Base-by-base conservation (phyloP, 2,113 vertebrate species). In the Rynchops niger region DNA sequence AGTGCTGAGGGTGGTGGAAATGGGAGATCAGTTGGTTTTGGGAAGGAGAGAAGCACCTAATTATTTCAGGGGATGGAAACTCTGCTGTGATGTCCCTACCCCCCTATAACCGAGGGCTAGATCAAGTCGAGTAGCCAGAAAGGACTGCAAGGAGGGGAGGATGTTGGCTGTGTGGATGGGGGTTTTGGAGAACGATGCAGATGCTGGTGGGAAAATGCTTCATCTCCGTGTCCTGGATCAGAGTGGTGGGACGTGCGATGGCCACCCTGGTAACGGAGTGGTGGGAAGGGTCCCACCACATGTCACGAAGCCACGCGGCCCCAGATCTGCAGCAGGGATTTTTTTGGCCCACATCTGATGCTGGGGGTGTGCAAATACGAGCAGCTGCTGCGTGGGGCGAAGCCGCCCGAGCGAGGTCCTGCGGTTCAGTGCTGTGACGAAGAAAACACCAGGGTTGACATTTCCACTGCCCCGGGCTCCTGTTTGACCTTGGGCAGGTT, bases 281-380 rank as follows among this genome's bases (percentile, higher is more conserved):
- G 18, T 18, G 66, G 45, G 65, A 17, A 77, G 26, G 53, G 40
- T 49, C 73, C 59, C 36, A 8, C 23, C 40, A 5, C 13, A 3
- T 1, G 1, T 17, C 52, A 3, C 0, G 1, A 38, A 88, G 34
- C 63, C 36, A 3, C 3, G 0, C 5, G 6, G 50, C 38, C 27
- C 52, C 42, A 4, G 73, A 12, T 8, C 72, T 26, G 20, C n/a
- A 6, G 30, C n/a, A 30, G 61, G 53, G 67, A 5, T 9, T 52
- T 42, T 42, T 42, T 42, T 15, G 36, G 9, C 47, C 66, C 29
- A 2, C 9, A 26, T 56, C 32, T 16, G 0, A 21, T 4, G 42
- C 12, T 9, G 59, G 22, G 42, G n/a, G 12, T 40, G 53, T 40
- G 47, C 30, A 30, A 47, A 21, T 0, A 21, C 0, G 30, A 14